Evolutionary conservation across 2,113 vertebrate genomes (phyloP).

Genomic region (Cygnus atratus): DNA sequence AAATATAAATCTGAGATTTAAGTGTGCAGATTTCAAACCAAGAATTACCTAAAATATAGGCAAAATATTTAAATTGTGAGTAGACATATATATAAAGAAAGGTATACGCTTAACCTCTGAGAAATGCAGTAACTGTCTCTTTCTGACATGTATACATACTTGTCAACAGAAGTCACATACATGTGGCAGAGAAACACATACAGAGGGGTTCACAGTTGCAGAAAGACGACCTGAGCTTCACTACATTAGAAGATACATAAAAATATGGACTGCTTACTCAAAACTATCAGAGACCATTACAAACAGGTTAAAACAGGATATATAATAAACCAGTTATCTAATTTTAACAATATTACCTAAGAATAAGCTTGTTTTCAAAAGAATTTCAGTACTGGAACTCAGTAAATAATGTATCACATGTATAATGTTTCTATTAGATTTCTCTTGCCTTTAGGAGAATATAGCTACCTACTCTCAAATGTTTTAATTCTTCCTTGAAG

Average conservation of each 20-base stretch:
- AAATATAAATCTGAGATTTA: conserved; percentile 11
- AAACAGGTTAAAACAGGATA: not conserved
- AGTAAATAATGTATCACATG: not conserved
- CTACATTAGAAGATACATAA: not conserved
- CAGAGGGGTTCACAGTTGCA: not conserved
- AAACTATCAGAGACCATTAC: not conserved
- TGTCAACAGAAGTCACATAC: not conserved
- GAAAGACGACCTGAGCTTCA: not conserved
- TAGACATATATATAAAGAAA: not conserved
- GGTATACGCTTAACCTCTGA: not conserved
- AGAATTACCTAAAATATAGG: not conserved
- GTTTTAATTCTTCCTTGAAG: not conserved
- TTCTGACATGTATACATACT: not conserved
- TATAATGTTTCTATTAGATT: not conserved
- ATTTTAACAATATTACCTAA: not conserved
- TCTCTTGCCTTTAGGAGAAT: not conserved
- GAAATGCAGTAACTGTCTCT: not conserved
- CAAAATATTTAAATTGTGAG: not conserved
- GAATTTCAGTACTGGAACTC: not conserved
- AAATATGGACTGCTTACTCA: not conserved
- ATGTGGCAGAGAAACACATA: not conserved
- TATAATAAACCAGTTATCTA: not conserved
- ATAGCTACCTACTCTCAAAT: not conserved
- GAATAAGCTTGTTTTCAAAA: not conserved
- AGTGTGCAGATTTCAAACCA: not conserved